Conservation (phyloP, 2,888 invertebrate species). For the Branchellion lobata region DNA sequence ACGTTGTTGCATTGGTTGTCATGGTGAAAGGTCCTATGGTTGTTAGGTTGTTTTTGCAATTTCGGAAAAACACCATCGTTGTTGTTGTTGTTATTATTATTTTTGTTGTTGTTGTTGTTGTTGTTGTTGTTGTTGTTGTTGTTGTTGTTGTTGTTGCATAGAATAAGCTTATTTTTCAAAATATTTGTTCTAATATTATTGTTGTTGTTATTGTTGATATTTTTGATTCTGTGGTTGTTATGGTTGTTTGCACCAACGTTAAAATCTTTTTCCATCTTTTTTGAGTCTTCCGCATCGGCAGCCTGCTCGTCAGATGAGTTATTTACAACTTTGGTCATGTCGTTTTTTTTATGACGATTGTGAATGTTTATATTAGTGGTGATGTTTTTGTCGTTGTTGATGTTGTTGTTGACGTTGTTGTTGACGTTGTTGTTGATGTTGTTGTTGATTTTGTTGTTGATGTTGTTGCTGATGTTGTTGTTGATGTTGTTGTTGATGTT, state of each 20-base stretch:
- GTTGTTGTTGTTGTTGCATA: background rate
- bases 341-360: background rate
- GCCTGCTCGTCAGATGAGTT: background rate
- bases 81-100: background rate
- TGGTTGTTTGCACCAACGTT: too few relatives aligned
- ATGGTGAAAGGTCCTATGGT: too few relatives aligned
- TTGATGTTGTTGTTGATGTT: constrained; percentile 17
- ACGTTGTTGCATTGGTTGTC: background rate
- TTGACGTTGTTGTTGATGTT: background rate
- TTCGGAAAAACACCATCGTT: background rate
- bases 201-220: background rate
- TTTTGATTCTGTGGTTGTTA: background rate
- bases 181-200: background rate
- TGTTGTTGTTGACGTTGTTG: too few relatives aligned
- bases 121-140: background rate
- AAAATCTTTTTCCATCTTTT: too few relatives aligned
- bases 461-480: background rate
- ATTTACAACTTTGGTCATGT: background rate
- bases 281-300: too few relatives aligned
- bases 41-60: too few relatives aligned
- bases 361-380: background rate
- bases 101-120: background rate
- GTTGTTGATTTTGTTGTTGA: background rate
- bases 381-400: constrained; percentile 15
- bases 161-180: background rate